Conservation (phyloP, 2,888 invertebrate species). For the Ptychoptera albimana region DNA sequence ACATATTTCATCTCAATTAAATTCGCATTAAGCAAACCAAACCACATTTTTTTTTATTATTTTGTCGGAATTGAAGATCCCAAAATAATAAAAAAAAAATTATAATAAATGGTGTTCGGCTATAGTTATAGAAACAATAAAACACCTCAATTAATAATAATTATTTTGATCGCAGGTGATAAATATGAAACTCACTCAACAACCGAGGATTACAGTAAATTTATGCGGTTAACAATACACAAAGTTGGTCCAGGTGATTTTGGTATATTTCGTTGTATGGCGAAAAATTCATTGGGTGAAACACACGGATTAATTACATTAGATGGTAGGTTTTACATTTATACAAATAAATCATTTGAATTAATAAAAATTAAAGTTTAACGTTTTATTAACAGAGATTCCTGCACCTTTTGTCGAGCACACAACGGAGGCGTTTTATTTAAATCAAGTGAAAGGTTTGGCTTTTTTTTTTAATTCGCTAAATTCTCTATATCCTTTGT, state of each 20-base stretch:
- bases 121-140: no score
- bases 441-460: constrained; percentile 26
- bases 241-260: constrained; percentile 65
- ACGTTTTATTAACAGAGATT: constrained; percentile 46
- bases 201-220: constrained; percentile 76
- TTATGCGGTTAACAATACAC: constrained; percentile 80
- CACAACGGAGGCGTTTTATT: constrained; percentile 35
- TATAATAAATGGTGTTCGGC: neutral
- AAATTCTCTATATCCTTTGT: neutral
- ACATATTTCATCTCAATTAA: neutral
- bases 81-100: neutral
- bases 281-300: constrained; percentile 80
- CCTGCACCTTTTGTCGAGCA: constrained; percentile 67
- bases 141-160: constrained; percentile 20
- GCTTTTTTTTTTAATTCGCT: constrained; percentile 4
- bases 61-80: neutral
- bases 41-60: neutral
- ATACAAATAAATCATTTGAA: constrained; percentile 2
- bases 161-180: constrained; percentile 59
- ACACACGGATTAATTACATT: constrained; percentile 81
- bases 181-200: constrained; percentile 73
- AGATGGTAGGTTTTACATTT: constrained; percentile 47
- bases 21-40: neutral
- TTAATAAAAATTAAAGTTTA: constrained; percentile 2
- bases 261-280: constrained; percentile 79